Conservation (phyloP, 2,113 vertebrate species). For the Entelurus aequoreus region DNA sequence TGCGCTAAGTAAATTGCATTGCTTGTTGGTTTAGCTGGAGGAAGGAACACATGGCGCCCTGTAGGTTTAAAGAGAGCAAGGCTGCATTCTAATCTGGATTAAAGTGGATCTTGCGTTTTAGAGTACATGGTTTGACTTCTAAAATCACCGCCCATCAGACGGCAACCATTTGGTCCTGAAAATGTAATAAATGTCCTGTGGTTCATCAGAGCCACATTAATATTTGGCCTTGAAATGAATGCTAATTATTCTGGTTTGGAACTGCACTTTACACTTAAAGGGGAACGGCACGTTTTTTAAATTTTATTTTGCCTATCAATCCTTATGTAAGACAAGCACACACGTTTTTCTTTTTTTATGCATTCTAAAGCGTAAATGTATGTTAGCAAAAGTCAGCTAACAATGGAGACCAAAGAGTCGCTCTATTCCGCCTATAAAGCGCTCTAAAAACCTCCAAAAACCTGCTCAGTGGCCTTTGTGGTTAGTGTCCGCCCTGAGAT, state of each 20-base stretch:
- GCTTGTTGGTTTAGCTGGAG: constrained; percentile 8
- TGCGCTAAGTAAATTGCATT: background rate
- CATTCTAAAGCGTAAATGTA: too few relatives aligned
- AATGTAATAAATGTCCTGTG: background rate
- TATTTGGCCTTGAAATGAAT: background rate
- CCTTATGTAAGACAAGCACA: too few relatives aligned
- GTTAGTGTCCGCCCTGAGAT: too few relatives aligned
- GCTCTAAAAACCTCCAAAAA: too few relatives aligned
- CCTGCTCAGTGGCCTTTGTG: too few relatives aligned
- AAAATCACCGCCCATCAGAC: constrained; percentile 16
- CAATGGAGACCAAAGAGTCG: too few relatives aligned
- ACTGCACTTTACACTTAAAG: too few relatives aligned
- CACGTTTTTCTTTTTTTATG: too few relatives aligned
- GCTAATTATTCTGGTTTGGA: background rate
- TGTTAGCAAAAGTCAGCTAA: too few relatives aligned
- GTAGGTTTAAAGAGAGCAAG: constrained; percentile 26
- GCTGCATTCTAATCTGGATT: constrained; percentile 55
- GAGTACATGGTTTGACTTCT: constrained; percentile 42
- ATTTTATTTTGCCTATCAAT: too few relatives aligned
- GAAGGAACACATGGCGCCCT: constrained; percentile 5
- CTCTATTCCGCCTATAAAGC: too few relatives aligned
- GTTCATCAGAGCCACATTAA: background rate
- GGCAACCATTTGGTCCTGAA: constrained; percentile 10
- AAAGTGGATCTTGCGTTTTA: constrained; percentile 39
- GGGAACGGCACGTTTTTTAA: too few relatives aligned